A percentile compares a stretch with the other conserved stretches of the same genome.
Evolutionary conservation across 2,888 invertebrate species (phyloP).

Genomic region (Aspidiotus rigidus): DNA sequence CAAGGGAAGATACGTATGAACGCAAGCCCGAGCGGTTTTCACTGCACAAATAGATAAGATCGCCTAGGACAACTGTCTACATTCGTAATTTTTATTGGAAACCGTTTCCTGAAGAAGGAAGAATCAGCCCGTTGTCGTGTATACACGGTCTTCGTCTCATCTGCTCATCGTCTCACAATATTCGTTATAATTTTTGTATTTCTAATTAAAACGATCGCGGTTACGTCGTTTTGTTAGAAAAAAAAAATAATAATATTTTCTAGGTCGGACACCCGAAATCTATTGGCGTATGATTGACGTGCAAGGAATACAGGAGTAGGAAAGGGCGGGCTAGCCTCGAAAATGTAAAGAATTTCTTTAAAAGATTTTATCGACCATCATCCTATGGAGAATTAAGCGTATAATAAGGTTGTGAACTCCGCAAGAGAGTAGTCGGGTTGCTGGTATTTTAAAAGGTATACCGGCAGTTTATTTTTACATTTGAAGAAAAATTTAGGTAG

Average conservation of each 20-base stretch:
- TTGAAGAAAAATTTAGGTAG: too few relatives aligned
- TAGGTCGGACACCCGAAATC: too few relatives aligned
- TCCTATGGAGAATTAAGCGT: too few relatives aligned
- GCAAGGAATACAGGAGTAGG: not conserved
- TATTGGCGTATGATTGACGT: not conserved
- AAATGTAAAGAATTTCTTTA: not conserved
- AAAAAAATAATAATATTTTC: too few relatives aligned
- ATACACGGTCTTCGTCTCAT: not conserved
- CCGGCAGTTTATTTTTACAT: too few relatives aligned
- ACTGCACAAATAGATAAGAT: slow-evolving; percentile 24
- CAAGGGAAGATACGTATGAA: slow-evolving; percentile 1
- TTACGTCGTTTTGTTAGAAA: too few relatives aligned
- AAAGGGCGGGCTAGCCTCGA: not conserved
- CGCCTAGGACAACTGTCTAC: slow-evolving; percentile 18
- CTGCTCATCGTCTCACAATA: not conserved
- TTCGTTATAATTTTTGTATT: not conserved
- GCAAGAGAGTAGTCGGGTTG: too few relatives aligned
- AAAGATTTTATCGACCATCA: too few relatives aligned
- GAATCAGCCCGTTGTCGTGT: not conserved
- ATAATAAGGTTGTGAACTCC: too few relatives aligned
- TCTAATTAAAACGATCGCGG: slow-evolving; percentile 2
- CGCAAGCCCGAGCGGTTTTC: slow-evolving; percentile 3
- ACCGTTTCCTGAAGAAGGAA: not conserved
- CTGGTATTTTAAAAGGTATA: too few relatives aligned
- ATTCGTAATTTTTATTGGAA: slow-evolving; percentile 10